These are phyloP conservation scores for Tinea trinotella DNA, from an alignment of 2,888 invertebrate species.

Conservation along the genomic window DNA sequence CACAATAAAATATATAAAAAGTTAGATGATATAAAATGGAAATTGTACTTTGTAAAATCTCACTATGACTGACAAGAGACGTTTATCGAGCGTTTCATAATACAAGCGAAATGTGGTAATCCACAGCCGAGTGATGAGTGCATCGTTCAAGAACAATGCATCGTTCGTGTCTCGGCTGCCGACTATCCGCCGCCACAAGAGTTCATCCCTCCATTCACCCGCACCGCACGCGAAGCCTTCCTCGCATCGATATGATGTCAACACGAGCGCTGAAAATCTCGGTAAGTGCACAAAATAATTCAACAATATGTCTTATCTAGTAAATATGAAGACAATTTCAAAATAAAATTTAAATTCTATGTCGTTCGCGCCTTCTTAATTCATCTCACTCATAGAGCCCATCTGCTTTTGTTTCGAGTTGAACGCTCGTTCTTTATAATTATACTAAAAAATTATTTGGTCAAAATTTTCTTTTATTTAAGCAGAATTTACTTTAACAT, in stretches of 20 bases:
- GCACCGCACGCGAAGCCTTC: constrained; percentile 76
- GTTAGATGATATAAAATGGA: no score
- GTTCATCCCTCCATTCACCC: constrained; percentile 83
- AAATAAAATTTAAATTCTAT: not conserved
- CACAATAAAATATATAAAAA: no score
- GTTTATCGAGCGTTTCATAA: not conserved
- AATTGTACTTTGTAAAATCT: no score
- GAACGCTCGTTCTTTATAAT: not conserved
- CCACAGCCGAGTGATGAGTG: constrained; percentile 77
- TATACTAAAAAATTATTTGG: not conserved
- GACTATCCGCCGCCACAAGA: constrained; percentile 87
- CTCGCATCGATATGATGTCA: constrained; percentile 78
- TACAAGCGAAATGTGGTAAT: constrained; percentile 26
- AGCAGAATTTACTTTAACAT: not conserved
- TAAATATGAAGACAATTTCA: not conserved
- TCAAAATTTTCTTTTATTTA: not conserved
- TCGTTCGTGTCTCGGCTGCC: constrained; percentile 93
- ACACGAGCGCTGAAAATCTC: constrained; percentile 82
- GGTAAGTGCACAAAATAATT: constrained; percentile 60
- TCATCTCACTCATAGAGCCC: not conserved
- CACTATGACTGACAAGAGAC: no score
- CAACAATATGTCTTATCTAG: constrained; percentile 17
- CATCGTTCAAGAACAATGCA: constrained; percentile 94
- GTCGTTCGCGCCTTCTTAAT: not conserved
- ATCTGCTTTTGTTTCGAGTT: not conserved